Base-by-base conservation (phyloP, 1,140 invertebrate species). In the Rhyacophila brunnea region DNA sequence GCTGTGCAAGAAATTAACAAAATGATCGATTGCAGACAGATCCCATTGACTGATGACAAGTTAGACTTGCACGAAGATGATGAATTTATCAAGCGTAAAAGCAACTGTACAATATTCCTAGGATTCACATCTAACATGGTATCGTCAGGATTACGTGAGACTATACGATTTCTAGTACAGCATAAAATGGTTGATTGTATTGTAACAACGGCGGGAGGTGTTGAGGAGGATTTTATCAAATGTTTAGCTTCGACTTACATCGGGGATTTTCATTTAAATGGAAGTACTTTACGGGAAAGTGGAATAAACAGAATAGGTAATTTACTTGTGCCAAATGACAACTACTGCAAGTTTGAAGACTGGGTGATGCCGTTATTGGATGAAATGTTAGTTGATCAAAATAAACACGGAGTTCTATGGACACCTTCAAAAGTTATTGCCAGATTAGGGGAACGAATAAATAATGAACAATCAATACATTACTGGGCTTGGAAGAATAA, bases 221-320 rank as follows among this genome's bases (percentile, higher is more conserved):
- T 99, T 1, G 98, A 99, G 78, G 98, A 99, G 80, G 98, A 99
- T 80, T 86, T 99, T 34, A 99, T 99, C 36, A 99, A 99, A 83
- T 99, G 97, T 77, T 77, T 99, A 46, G 92, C 91, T 2, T 92
- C 95, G 4, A 98, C 96, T 0, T 97, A 89, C 70, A 67, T 99
- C 18, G 96, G 96, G 23, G 88, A 93, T 71, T 99, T 99, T 76
- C 77, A 87, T 71, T 79, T 98, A 51, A 84, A 85, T 68, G 97
- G 91, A 0, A 85, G 83, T 71, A 75, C 76, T 36, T 80, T 97
- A 11, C 80, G 96, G 56, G 86, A 91, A 6, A 85, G 87, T 63
- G 98, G 96, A 7, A 91, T 99, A 32, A 99, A 99, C 76, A 81
- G 98, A 65, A 98, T 97, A 65, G 97, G 98, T 23, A 99, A 99